phyloP scores from a whole-genome alignment of 1,140 invertebrate genomes.

The Drosophila grimshawi region DNA sequence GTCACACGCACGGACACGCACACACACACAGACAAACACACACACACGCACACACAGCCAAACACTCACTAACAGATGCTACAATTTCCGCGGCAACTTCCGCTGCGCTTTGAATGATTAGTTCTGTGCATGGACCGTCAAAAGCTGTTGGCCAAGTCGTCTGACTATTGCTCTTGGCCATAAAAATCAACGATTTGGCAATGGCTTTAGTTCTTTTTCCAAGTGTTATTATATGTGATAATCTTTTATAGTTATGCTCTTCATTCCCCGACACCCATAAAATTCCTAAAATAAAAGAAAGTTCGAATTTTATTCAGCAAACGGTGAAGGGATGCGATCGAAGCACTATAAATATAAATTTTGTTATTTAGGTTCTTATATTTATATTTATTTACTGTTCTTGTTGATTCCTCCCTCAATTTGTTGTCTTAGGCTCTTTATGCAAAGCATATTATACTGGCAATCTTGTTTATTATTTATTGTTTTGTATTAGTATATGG shows the following conservation, averaged over 20 bases:
- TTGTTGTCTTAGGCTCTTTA: too few species aligned
- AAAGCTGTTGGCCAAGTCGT: slow-evolving; percentile 33
- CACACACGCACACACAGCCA: not conserved
- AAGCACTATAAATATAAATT: not conserved
- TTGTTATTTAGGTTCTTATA: not conserved
- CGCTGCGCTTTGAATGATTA: slow-evolving; percentile 75
- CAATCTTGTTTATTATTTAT: not conserved
- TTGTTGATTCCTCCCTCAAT: too few species aligned
- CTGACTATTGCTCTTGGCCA: slow-evolving; percentile 42
- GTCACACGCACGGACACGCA: slow-evolving; percentile 4
- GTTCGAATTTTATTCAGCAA: slow-evolving; percentile 1
- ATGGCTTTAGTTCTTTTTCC: slow-evolving; percentile 19
- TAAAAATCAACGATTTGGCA: slow-evolving; percentile 63
- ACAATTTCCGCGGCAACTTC: slow-evolving; percentile 62
- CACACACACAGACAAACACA: not conserved
- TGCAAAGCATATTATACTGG: too few species aligned
- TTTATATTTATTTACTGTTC: too few species aligned
- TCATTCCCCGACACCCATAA: not conserved
- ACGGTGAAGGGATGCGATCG: not conserved
- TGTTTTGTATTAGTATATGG: not conserved
- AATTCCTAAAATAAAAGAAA: not conserved
- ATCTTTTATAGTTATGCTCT: slow-evolving; percentile 6
- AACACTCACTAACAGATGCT: slow-evolving; percentile 23
- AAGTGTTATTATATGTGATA: slow-evolving; percentile 4
- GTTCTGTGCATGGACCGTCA: slow-evolving; percentile 53